Evolutionary conservation across 1,140 invertebrate species (phyloP).

Genomic region (Ostrea denselamellosa): DNA sequence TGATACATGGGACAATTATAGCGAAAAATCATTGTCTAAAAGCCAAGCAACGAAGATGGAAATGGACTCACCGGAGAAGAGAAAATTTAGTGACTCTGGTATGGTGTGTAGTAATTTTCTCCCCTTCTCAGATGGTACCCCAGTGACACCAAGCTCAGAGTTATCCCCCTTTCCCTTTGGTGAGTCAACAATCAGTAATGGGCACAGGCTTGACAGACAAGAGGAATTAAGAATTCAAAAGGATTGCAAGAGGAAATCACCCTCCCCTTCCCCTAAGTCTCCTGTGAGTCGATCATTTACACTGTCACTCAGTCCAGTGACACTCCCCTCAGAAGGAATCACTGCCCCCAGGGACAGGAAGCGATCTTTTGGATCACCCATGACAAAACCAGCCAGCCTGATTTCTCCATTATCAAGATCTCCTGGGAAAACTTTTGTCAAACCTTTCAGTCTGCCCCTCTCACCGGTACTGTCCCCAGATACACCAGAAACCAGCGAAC

Average conservation of each 20-base stretch:
- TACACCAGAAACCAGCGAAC: conserved; percentile 2
- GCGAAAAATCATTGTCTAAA: background rate
- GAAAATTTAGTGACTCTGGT: conserved; percentile 6
- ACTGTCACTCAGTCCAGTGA: conserved; percentile 41
- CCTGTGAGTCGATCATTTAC: conserved; percentile 44
- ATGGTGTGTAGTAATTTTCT: conserved; percentile 1
- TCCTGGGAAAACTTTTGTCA: conserved; percentile 43
- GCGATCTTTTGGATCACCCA: conserved; percentile 13
- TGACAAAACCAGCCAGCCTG: conserved; percentile 31
- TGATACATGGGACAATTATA: conserved; percentile 50
- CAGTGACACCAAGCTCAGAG: conserved; percentile 49
- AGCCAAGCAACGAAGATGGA: background rate
- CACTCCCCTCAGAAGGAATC: conserved; percentile 9
- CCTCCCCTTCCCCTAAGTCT: conserved; percentile 36
- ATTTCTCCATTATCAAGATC: conserved; percentile 42
- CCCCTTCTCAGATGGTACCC: background rate
- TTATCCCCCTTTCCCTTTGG: conserved; percentile 52
- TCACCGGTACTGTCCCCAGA: conserved; percentile 49
- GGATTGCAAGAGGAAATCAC: conserved; percentile 40
- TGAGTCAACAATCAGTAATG: background rate
- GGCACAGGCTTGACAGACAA: background rate
- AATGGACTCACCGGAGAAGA: background rate
- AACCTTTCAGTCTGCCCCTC: conserved; percentile 51
- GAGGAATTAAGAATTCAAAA: background rate
- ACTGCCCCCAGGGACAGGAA: conserved; percentile 5